Percentiles rank a stretch among this genome's conserved stretches.
phyloP scores from a whole-genome alignment of 2,888 invertebrate species.

The Helobdella robusta region DNA sequence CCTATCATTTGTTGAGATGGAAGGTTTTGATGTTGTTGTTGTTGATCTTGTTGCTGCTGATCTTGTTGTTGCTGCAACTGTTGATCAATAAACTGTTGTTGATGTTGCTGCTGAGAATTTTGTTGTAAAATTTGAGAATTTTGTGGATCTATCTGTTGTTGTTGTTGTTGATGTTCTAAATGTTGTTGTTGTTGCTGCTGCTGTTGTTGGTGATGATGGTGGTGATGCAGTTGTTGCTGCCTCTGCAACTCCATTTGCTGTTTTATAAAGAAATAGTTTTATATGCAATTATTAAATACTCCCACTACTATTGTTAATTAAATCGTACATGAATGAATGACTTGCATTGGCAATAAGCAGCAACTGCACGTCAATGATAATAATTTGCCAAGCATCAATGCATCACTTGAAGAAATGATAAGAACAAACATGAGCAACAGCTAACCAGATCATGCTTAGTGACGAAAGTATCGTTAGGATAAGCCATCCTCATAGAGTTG shows the following conservation, averaged over 20 bases:
- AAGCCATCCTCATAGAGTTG: conserved; percentile 1
- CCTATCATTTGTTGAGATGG: conserved; percentile 11
- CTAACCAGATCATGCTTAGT: conserved; percentile 22
- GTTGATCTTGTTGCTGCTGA: background rate
- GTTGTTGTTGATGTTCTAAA: background rate
- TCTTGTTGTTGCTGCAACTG: conserved; percentile 8
- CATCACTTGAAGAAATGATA: too few relatives aligned
- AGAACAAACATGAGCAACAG: too few relatives aligned
- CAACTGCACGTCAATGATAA: too few relatives aligned
- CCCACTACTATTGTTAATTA: too few relatives aligned
- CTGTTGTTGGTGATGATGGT: conserved; percentile 1
- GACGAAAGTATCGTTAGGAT: background rate
- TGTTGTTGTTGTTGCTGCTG: conserved; percentile 1
- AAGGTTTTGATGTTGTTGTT: conserved; percentile 8
- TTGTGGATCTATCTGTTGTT: background rate
- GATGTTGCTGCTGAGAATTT: background rate
- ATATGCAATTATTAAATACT: too few relatives aligned
- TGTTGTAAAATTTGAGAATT: background rate
- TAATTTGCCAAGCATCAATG: too few relatives aligned
- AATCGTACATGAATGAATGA: too few relatives aligned
- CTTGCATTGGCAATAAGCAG: too few relatives aligned
- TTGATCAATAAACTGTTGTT: too few relatives aligned
- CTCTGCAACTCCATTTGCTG: conserved; percentile 12
- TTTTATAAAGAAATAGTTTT: too few relatives aligned
- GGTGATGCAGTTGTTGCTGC: conserved; percentile 1